Evolutionary conservation across 1,140 invertebrate species (phyloP), one percentile per base, ranked within the genome.

Genomic region (Halictus rubicundus): DNA sequence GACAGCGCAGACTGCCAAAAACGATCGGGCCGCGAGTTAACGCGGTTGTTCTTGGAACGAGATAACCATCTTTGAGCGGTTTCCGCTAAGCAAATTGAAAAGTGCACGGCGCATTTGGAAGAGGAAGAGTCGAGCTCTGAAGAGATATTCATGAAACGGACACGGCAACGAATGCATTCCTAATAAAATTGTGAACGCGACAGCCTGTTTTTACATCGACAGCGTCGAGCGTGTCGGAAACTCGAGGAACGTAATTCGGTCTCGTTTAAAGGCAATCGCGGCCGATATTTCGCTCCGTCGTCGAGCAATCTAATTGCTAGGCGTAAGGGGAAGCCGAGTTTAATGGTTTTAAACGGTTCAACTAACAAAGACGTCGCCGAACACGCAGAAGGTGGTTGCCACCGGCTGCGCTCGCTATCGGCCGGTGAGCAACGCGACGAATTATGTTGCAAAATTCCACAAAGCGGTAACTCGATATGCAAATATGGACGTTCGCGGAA

Each of bases 401-500:
- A 32, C 52, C 68, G 19, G 10, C 16, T 19, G 19, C 25, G 12
- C 27, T 49, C 42, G 46, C 27, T 64, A 23, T 42, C n/a, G 46
- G 27, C 23, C n/a, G 23, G 32, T 79, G 52, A 61, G 19, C 46
- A 37, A 25, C 23, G 37, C n/a, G 19, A 80, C n/a, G 19, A 80
- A 80, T 83, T 63, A 80, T 32, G 25, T 80, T 72, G 57, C 39
- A 63, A 83, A 83, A 76, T 84, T 75, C 61, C n/a, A 46, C 68
- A 66, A 80, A 84, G 19, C 23, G 54, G 68, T 52, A 80, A 72
- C 19, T 2, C 59, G 78, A 83, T 80, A 70, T 63, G 65, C 39
- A 27, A 63, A 83, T 71, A 32, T 61, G 19, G 21, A 65, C 16
- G 46, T 60, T 37, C n/a, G 37, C 37, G 27, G 68, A 46, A 46